Base-by-base conservation (phyloP, 2,797 vertebrate species). In the Pseudomugil tenellus region DNA sequence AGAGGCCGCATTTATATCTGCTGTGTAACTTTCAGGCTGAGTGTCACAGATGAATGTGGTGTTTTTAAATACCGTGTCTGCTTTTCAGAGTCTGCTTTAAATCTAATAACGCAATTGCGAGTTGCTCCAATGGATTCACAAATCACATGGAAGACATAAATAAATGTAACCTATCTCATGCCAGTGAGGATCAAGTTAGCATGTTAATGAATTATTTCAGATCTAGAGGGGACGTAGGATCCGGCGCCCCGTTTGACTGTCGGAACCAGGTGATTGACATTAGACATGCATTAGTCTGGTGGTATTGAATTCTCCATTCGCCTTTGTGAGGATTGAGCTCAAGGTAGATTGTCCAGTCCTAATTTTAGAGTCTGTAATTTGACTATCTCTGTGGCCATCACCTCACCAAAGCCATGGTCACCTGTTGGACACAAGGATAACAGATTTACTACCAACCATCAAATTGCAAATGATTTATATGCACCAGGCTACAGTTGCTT, bases 301-400 rank as follows among this genome's bases (percentile, higher is more conserved):
- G 10, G 46, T 69, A 64, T 71, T 69, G 59, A 46, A 55, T 56
- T 31, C 23, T 17, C 52, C 49, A 41, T 35, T 72, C 41, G 64
- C 64, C 71, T 67, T 64, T 64, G 3, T 25, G 21, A 68, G 31
- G 58, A 74, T 63, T 67, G 46, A 34, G 55, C 61, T 70, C 25
- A 66, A 43, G 53, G 67, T 70, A 54, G 60, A 72, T 82, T 72
- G 65, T 84, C 58, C 61, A 63, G 46, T 81, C 58, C 70, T 32
- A 73, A 69, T 81, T 83, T 75, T 48, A 37, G 55, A 61, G 48
- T 8, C 26, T 0, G 39, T 76, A 53, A 80, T 84, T 84, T 74
- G 54, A 73, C 68, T 75, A 53, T 64, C 61, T 59, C 29, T 6
- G 2, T 63, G n/a, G 43, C 56, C 29, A 28, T 64, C 34, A 32